Evolutionary conservation across 2,797 vertebrate genomes (phyloP).

Genomic region (Enteromius radiatus): DNA sequence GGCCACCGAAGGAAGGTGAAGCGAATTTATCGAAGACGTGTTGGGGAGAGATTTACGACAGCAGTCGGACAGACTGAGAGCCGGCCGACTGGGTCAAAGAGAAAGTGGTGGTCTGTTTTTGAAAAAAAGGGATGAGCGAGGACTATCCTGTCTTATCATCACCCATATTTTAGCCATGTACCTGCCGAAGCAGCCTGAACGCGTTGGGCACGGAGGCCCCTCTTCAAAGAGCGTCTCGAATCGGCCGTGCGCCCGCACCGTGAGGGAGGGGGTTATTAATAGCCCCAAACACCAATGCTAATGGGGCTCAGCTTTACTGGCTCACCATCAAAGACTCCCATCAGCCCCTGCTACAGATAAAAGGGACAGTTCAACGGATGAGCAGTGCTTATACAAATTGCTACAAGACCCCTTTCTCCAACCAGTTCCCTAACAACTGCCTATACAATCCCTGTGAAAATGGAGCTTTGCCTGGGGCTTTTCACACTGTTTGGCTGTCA

Average conservation of each 20-base stretch:
- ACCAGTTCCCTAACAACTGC: constrained; percentile 21
- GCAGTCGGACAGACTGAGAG: constrained; percentile 10
- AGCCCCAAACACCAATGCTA: constrained; percentile 66
- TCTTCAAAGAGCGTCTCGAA: constrained; percentile 63
- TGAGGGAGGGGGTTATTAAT: constrained; percentile 66
- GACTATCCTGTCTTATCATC: constrained; percentile 45
- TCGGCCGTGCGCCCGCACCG: constrained; percentile 29
- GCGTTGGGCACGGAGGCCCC: constrained; percentile 37
- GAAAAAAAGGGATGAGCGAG: constrained; percentile 40
- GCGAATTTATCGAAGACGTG: constrained; percentile 54
- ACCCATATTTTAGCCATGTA: constrained; percentile 51
- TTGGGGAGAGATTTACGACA: constrained; percentile 58
- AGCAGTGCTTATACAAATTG: constrained; percentile 55
- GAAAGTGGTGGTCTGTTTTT: constrained; percentile 6
- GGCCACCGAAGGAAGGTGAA: constrained; percentile 17
- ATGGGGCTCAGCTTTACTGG: constrained; percentile 69
- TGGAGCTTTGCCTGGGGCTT: constrained; percentile 15
- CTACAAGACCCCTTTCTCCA: constrained; percentile 59
- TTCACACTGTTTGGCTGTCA: constrained; percentile 36
- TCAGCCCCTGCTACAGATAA: constrained; percentile 58
- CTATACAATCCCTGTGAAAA: constrained; percentile 49
- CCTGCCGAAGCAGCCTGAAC: constrained; percentile 53
- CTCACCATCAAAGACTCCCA: constrained; percentile 62
- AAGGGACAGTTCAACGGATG: constrained; percentile 46
- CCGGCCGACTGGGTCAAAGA: constrained; percentile 11